Evolutionary conservation across 2,888 invertebrate species (phyloP).

Genomic region (Hermaeophaga mercurialis): DNA sequence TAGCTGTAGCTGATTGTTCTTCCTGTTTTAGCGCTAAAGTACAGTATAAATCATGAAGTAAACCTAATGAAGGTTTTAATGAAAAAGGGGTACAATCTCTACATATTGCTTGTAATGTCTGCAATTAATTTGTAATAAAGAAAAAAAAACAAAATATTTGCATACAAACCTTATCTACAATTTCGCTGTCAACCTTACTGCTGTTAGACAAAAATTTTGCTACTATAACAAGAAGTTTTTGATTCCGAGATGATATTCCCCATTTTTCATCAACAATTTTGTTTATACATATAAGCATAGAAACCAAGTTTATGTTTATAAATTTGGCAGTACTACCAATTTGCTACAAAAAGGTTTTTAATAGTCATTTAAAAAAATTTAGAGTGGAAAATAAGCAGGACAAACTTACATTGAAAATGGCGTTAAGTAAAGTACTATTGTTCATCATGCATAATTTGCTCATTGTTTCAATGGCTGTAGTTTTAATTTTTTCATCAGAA

Average conservation of each 20-base stretch:
- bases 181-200: slow-evolving; percentile 26
- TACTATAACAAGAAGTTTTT: slow-evolving; percentile 37
- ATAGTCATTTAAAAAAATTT: background rate
- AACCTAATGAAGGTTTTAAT: slow-evolving; percentile 35
- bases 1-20: slow-evolving; percentile 29
- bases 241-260: slow-evolving; percentile 35
- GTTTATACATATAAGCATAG: slow-evolving; percentile 32
- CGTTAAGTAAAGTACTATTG: slow-evolving; percentile 32
- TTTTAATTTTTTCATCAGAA: slow-evolving; percentile 30
- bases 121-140: slow-evolving; percentile 11
- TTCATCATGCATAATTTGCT: slow-evolving; percentile 35
- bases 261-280: slow-evolving; percentile 34
- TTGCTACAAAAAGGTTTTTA: slow-evolving; percentile 21
- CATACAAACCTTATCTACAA: slow-evolving; percentile 29
- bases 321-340: slow-evolving; percentile 33
- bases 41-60: slow-evolving; percentile 37
- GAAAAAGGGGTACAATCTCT: slow-evolving; percentile 40
- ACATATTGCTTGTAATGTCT: slow-evolving; percentile 36
- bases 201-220: slow-evolving; percentile 33
- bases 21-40: slow-evolving; percentile 33
- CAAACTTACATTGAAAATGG: slow-evolving; percentile 36
- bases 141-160: background rate
- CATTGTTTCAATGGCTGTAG: slow-evolving; percentile 34
- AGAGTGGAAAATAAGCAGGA: background rate
- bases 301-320: slow-evolving; percentile 28